Percentiles rank a stretch among this genome's conserved stretches.
phyloP scores from a whole-genome alignment of 1,140 invertebrate species.

The Papilio polyxenes region DNA sequence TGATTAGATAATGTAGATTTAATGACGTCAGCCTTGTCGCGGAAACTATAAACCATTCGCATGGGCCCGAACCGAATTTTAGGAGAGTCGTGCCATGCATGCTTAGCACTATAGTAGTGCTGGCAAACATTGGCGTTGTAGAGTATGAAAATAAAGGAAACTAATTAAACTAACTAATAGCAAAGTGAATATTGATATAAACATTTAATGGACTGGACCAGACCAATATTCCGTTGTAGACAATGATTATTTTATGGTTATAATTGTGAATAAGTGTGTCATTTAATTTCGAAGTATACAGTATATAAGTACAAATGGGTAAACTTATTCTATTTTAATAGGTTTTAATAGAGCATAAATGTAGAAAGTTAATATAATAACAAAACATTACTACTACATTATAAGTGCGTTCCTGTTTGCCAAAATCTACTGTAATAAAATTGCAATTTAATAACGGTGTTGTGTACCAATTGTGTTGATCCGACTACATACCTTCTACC shows the following conservation, averaged over 20 bases:
- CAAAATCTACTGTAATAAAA: not conserved
- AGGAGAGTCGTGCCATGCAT: slow-evolving; percentile 48
- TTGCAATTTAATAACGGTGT: not conserved
- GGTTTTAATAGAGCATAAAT: too few species aligned
- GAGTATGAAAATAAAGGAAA: not conserved
- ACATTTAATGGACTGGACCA: too few species aligned
- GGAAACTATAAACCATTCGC: slow-evolving; percentile 56
- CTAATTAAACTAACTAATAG: not conserved
- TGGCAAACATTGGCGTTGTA: slow-evolving; percentile 40
- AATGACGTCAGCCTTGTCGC: slow-evolving; percentile 45
- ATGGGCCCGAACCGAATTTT: slow-evolving; percentile 51
- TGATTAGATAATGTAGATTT: slow-evolving; percentile 10
- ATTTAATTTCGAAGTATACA: too few species aligned
- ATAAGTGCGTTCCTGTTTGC: too few species aligned
- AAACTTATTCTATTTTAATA: too few species aligned
- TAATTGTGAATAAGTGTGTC: not conserved
- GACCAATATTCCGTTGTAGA: not conserved
- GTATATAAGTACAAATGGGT: too few species aligned
- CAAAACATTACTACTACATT: not conserved
- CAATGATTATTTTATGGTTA: not conserved
- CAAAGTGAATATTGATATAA: too few species aligned
- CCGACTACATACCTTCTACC: not conserved
- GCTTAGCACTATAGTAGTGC: slow-evolving; percentile 43
- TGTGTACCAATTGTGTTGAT: not conserved
- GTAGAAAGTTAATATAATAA: too few species aligned